Evolutionary conservation across 2,888 invertebrate genomes (phyloP), one percentile per base, ranked within the genome.

Genomic region (Coecobrya sp.): DNA sequence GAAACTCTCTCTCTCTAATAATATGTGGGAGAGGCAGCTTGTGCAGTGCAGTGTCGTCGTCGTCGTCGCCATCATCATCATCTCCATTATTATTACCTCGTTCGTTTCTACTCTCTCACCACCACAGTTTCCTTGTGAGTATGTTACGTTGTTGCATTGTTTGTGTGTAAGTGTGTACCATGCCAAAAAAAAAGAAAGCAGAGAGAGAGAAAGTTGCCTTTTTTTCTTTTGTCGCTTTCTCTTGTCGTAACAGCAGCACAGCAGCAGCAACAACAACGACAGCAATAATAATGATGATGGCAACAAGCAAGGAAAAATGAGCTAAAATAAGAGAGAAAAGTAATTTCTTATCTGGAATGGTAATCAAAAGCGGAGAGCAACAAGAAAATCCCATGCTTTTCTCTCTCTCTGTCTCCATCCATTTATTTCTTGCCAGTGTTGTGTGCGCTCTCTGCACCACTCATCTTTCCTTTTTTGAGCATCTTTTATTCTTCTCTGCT

Each of bases 291-390:
- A 68, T 65, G 10, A 27, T 27, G 19, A 11, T 65, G 65, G 11
- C 27, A 25, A 68, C 27, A 68, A 49, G 81, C 22, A 55, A 11
- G 55, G 22, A 55, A 81, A 85, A 85, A 86, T 22, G 65, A 86
- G 65, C 70, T 70, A 68, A 86, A 86, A 86, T 86, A 19, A 19
- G 19, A 19, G 59, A 19, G 8, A 19, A 59, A 87, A 87, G 87
- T 87, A 87, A 87, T 87, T 87, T 87, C 87, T 87, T 87, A 87
- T 87, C 87, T 76, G 73, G 62, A 19, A 16, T 36, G 11, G 76
- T 73, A 62, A 87, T 79, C 87, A 79, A 87, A 87, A 30, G 45
- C 86, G n/a, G n/a, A 16, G 22, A 27, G 55, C 52, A 22, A 25
- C 68, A 68, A 86, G 49, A 49, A 79, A 45, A 79, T 45, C 79